These are phyloP conservation scores for Tanypteryx hageni DNA, from an alignment of 2,888 invertebrate species.

Conservation along the genomic window DNA sequence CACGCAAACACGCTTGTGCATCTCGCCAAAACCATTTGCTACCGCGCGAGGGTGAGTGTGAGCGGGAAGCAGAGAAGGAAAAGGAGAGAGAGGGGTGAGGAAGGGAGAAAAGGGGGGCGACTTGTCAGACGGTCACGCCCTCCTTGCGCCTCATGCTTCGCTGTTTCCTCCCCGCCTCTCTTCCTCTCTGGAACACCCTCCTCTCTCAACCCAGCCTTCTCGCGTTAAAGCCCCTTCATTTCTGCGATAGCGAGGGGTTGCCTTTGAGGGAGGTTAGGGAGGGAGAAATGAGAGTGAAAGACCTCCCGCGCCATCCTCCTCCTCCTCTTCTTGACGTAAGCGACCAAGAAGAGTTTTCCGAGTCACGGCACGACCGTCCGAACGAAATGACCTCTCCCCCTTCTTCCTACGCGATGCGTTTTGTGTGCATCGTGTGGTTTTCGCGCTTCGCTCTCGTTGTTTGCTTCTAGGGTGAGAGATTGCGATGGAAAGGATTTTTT, in stretches of 20 bases:
- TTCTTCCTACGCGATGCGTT: background rate
- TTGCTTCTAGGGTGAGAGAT: background rate
- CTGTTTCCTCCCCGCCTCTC: background rate
- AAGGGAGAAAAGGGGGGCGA: background rate
- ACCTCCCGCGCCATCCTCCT: background rate
- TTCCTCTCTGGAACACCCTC: background rate
- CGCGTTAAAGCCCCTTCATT: conserved; percentile 1
- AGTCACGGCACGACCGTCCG: conserved; percentile 21
- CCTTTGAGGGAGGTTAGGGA: background rate
- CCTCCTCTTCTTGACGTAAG: conserved; percentile 5
- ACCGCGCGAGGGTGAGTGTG: background rate
- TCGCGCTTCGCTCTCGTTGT: background rate
- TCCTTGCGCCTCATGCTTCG: background rate
- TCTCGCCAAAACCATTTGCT: conserved; percentile 27
- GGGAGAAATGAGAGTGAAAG: conserved; percentile 1
- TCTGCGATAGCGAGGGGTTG: background rate
- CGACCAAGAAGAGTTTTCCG: background rate
- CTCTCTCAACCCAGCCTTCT: background rate
- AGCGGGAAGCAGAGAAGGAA: background rate
- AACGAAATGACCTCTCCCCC: background rate
- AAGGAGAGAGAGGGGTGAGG: background rate
- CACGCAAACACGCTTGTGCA: background rate
- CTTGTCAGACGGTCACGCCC: background rate
- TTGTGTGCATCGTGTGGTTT: background rate
- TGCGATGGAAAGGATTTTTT: background rate